These are phyloP conservation scores for Struthidea cinerea DNA, from an alignment of 2,113 vertebrate species.

Conservation along the genomic window DNA sequence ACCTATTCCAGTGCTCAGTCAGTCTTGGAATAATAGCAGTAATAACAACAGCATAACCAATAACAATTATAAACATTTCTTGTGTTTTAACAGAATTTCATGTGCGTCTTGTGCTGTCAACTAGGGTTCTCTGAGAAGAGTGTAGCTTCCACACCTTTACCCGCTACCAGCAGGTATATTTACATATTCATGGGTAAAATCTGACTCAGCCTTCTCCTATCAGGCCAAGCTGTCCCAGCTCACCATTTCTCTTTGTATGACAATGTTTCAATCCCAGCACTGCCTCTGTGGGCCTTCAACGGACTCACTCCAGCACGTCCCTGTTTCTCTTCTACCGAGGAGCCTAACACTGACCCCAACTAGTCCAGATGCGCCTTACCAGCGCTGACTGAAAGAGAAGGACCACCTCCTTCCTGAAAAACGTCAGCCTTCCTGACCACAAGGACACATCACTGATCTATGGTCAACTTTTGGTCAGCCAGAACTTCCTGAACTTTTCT, in stretches of 20 bases:
- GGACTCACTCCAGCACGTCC: not conserved
- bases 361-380: not conserved
- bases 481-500: not conserved
- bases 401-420: not conserved
- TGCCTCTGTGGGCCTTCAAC: not conserved
- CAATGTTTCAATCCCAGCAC: not conserved
- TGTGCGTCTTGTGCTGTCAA: not conserved
- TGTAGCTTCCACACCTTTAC: not conserved
- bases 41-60: not conserved
- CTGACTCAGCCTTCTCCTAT: not conserved
- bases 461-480: not conserved
- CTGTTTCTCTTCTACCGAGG: not conserved
- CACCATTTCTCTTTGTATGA: not conserved
- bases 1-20: not conserved
- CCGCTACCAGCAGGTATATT: not conserved
- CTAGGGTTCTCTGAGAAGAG: not conserved
- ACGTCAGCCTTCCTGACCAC: rapidly evolving
- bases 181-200: not conserved
- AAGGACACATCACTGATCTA: not conserved
- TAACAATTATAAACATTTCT: not conserved
- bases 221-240: not conserved
- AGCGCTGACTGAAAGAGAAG: not conserved
- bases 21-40: not conserved
- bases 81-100: not conserved
- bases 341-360: not conserved